These are phyloP conservation scores for Heliconius himera DNA, from an alignment of 1,140 invertebrate species.

Conservation along the genomic window DNA sequence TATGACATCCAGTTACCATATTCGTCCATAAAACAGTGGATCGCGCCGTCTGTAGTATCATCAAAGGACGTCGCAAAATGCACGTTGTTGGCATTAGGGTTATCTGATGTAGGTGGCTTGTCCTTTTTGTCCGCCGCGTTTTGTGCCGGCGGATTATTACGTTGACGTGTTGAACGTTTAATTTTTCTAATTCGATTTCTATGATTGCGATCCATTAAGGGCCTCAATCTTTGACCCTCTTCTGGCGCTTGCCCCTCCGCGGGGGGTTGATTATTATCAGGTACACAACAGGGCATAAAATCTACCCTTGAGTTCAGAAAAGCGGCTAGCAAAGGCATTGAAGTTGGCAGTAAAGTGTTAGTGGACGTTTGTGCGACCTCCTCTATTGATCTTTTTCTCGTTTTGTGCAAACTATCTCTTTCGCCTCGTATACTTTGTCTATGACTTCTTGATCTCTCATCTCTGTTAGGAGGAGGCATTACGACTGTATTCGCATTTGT, in stretches of 20 bases:
- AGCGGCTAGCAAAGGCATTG: conserved; percentile 84
- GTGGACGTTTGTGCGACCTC: conserved; percentile 85
- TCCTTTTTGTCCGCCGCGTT: conserved; percentile 62
- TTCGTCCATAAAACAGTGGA: conserved; percentile 92
- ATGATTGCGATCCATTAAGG: conserved; percentile 79
- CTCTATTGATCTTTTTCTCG: conserved; percentile 79
- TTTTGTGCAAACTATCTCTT: conserved; percentile 71
- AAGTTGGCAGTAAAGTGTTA: conserved; percentile 83
- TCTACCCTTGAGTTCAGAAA: conserved; percentile 84
- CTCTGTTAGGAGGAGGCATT: conserved; percentile 73
- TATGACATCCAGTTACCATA: conserved; percentile 90
- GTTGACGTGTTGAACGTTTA: conserved; percentile 75
- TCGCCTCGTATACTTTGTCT: conserved; percentile 73
- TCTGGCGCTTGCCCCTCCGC: conserved; percentile 56
- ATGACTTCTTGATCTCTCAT: conserved; percentile 69
- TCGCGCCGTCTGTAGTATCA: conserved; percentile 92
- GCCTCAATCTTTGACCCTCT: conserved; percentile 68
- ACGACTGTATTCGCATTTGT: conserved; percentile 80
- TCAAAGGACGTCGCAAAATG: conserved; percentile 93
- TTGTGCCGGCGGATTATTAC: conserved; percentile 68
- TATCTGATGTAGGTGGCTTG: conserved; percentile 63
- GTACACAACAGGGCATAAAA: conserved; percentile 73
- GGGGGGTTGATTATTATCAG: conserved; percentile 56
- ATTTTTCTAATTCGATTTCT: conserved; percentile 78
- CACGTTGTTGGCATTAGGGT: conserved; percentile 65